phyloP scores from a whole-genome alignment of 2,888 invertebrate genomes.

The Drosophila mettleri region DNA sequence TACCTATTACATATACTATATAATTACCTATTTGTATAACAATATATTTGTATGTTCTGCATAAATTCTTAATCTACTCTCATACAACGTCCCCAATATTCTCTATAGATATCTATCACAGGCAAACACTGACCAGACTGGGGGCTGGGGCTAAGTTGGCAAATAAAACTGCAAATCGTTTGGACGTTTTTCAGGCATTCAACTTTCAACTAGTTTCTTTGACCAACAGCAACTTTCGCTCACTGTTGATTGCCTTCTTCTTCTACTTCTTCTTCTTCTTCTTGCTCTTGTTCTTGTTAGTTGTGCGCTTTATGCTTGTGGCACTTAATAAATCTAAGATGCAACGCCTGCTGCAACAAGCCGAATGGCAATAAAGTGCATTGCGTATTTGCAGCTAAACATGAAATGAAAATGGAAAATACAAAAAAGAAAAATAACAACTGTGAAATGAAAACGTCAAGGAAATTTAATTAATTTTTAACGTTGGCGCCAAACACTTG shows the following conservation, averaged over 20 bases:
- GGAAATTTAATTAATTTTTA: constrained; percentile 75
- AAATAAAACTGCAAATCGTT: not conserved
- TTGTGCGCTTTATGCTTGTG: constrained; percentile 25
- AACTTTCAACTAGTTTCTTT: constrained; percentile 9
- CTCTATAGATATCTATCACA: not conserved
- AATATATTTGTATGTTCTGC: too few relatives aligned
- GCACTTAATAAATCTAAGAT: constrained; percentile 41
- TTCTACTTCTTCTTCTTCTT: not conserved
- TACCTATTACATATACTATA: too few relatives aligned
- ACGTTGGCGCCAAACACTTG: constrained; percentile 66
- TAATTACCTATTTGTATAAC: too few relatives aligned
- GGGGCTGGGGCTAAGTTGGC: not conserved
- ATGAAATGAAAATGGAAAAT: constrained; percentile 18
- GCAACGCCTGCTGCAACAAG: constrained; percentile 5
- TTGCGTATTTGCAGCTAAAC: constrained; percentile 29
- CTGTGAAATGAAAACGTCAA: constrained; percentile 35
- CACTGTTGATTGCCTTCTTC: constrained; percentile 32
- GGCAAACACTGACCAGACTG: not conserved
- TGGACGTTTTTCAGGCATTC: not conserved
- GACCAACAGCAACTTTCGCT: not conserved
- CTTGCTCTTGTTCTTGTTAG: constrained; percentile 1
- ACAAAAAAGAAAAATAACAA: not conserved
- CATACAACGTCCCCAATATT: not conserved
- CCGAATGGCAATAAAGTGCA: constrained; percentile 29
- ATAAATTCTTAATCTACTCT: too few relatives aligned